These are phyloP conservation scores for Lepidurus couesii DNA, from an alignment of 1,140 invertebrate species.

Conservation along the genomic window DNA sequence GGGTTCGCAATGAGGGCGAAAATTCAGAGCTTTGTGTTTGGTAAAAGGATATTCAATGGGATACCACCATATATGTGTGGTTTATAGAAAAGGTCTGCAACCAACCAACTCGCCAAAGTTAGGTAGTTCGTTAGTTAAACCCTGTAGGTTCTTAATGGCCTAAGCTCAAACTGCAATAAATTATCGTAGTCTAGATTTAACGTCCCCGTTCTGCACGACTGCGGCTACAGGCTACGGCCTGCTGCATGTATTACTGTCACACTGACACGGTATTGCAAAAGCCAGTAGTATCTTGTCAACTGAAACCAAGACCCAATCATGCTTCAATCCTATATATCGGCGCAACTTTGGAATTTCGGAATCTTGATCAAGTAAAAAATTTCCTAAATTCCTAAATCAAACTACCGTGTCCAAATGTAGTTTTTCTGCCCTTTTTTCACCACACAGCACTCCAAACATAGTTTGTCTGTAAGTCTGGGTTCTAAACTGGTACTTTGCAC, in stretches of 20 bases:
- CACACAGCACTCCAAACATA: neutral
- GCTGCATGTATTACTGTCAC: conserved; percentile 6
- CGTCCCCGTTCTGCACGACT: conserved; percentile 9
- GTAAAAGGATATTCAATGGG: neutral
- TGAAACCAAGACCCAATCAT: neutral
- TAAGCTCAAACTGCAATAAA: conserved; percentile 4
- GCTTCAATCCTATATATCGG: neutral
- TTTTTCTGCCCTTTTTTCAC: neutral
- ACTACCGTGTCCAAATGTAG: neutral
- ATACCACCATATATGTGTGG: neutral
- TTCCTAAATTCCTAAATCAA: neutral
- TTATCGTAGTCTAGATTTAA: neutral
- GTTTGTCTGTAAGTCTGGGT: neutral
- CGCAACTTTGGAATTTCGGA: neutral
- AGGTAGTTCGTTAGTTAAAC: conserved; percentile 9
- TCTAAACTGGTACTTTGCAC: neutral
- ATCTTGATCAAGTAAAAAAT: neutral
- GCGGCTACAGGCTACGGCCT: neutral
- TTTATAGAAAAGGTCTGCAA: neutral
- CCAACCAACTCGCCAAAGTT: neutral
- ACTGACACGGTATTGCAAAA: neutral
- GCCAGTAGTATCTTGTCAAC: neutral
- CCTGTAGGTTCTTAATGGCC: neutral
- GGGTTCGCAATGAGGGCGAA: neutral
- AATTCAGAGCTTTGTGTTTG: neutral